These are phyloP conservation scores for Lepidotrigona ventralis DNA, from an alignment of 1,140 invertebrate species.

Conservation along the genomic window DNA sequence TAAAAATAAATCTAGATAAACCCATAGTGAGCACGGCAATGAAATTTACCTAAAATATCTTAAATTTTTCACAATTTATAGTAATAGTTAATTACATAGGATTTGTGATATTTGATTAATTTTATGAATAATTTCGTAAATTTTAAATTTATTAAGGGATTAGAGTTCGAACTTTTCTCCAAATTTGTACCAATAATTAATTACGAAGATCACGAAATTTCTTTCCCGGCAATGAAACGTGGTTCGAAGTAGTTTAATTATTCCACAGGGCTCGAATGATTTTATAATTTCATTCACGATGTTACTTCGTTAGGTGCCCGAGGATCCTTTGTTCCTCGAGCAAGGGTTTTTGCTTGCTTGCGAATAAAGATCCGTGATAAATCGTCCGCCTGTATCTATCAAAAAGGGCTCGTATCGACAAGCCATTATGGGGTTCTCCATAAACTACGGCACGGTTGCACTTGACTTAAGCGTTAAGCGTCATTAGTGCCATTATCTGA, in stretches of 20 bases:
- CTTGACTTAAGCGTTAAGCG: constrained; percentile 41
- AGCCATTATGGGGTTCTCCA: constrained; percentile 34
- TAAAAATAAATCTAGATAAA: no score
- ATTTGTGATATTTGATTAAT: no score
- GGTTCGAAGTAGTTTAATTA: background rate
- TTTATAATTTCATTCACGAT: background rate
- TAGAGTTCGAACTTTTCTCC: no score
- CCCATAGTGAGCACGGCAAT: no score
- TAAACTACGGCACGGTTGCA: constrained; percentile 32
- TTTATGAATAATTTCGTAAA: no score
- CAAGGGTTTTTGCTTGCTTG: background rate
- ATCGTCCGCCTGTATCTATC: constrained; percentile 12
- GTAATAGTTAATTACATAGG: no score
- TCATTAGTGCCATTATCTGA: constrained; percentile 45
- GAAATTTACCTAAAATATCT: no score
- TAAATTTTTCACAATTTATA: no score
- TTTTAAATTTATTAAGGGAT: no score
- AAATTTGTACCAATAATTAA: no score
- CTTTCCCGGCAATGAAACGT: background rate
- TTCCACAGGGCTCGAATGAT: background rate
- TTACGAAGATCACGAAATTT: no score
- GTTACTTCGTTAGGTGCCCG: background rate
- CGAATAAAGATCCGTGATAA: constrained; percentile 13
- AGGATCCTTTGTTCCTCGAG: background rate
- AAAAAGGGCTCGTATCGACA: constrained; percentile 29